Conservation (phyloP, 2,888 invertebrate species). For the Epirrhoe tristata region DNA sequence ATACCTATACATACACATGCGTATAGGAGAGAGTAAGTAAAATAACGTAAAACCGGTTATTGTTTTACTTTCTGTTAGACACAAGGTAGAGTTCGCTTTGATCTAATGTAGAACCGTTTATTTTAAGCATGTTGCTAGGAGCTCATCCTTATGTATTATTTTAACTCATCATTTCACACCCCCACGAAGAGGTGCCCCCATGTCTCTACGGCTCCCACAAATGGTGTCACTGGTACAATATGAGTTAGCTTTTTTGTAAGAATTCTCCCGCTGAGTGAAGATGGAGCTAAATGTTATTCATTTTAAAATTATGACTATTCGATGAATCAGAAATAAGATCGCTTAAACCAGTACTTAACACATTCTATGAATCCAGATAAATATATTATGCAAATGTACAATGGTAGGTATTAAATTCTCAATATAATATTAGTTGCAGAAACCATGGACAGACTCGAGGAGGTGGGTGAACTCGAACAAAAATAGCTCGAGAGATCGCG, state of each 20-base stretch:
- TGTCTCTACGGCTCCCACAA: conserved; percentile 48
- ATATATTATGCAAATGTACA: conserved; percentile 2
- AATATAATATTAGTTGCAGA: conserved; percentile 53
- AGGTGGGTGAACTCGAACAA: conserved; percentile 76
- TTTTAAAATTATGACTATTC: conserved; percentile 22
- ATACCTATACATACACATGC: neutral
- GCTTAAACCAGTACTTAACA: conserved; percentile 9
- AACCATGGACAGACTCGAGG: conserved; percentile 64
- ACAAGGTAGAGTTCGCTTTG: neutral
- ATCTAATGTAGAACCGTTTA: conserved; percentile 11
- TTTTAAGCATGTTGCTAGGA: conserved; percentile 25
- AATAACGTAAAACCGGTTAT: neutral
- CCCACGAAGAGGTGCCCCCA: conserved; percentile 51
- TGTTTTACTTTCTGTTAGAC: neutral
- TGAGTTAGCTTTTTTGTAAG: conserved; percentile 39
- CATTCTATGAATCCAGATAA: neutral
- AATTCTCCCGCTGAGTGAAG: conserved; percentile 44
- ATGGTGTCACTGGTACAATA: conserved; percentile 34
- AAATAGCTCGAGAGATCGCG: conserved; percentile 70
- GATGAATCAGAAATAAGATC: conserved; percentile 15
- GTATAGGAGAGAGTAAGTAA: neutral
- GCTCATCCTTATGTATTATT: conserved; percentile 21
- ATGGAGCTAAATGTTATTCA: conserved; percentile 23
- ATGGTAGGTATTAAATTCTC: conserved; percentile 23
- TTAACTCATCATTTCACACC: conserved; percentile 40